A percentile compares a stretch with the other conserved stretches of the same genome.
Conservation (phyloP, 2,888 invertebrate species). For the Oscheius sp. region DNA sequence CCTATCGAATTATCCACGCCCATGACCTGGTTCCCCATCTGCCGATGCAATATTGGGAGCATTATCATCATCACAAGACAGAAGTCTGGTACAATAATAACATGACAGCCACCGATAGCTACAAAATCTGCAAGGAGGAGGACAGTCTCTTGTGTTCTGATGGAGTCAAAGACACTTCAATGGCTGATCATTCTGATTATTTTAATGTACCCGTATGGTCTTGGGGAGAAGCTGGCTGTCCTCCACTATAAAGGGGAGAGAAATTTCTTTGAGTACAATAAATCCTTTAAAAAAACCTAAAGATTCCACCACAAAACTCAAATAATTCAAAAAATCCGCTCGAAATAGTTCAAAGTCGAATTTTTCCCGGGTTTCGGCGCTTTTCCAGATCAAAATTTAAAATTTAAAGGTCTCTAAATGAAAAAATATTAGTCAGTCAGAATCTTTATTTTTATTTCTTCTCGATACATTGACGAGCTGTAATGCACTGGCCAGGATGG, state of each 20-base stretch:
- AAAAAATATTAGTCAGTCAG: no score
- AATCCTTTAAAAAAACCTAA: no score
- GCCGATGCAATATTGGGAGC: slow-evolving; percentile 49
- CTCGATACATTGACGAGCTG: no score
- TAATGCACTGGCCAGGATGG: no score
- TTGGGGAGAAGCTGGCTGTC: slow-evolving; percentile 29
- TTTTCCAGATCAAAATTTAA: no score
- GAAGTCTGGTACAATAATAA: slow-evolving; percentile 64
- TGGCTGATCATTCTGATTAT: slow-evolving; percentile 21
- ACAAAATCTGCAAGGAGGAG: slow-evolving; percentile 47
- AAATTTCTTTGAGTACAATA: no score
- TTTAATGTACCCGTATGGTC: slow-evolving; percentile 25
- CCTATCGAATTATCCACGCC: slow-evolving; percentile 55
- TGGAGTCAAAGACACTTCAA: slow-evolving; percentile 31
- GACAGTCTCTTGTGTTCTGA: slow-evolving; percentile 51
- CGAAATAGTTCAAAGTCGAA: no score
- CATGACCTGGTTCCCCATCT: slow-evolving; percentile 58
- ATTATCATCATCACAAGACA: slow-evolving; percentile 52
- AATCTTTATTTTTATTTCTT: no score
- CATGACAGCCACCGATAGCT: slow-evolving; percentile 49
- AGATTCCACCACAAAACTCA: no score
- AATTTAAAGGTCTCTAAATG: no score
- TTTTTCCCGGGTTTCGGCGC: no score
- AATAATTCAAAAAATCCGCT: no score
- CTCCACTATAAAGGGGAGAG: neutral